Evolutionary conservation across 2,888 invertebrate species (phyloP).

Genomic region (Drosophila recens): DNA sequence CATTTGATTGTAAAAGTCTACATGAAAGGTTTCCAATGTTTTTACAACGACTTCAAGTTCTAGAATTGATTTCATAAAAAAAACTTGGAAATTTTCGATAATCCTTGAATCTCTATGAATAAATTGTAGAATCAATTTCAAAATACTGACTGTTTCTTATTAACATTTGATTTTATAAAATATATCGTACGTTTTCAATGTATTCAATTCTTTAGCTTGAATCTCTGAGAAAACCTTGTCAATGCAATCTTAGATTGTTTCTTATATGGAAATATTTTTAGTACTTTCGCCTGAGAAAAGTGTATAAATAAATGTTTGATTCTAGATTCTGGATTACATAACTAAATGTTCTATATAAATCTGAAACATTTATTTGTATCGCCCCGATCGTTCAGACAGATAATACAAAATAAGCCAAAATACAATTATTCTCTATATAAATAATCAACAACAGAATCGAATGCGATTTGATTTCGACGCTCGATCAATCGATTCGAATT

Average conservation of each 20-base stretch:
- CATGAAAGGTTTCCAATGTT: background rate
- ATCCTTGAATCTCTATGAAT: background rate
- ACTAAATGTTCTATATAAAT: background rate
- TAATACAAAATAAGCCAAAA: conserved; percentile 19
- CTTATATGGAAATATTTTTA: background rate
- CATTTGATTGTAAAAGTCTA: background rate
- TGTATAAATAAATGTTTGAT: background rate
- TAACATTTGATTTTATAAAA: no score
- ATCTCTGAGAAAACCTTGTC: background rate
- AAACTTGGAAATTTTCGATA: background rate
- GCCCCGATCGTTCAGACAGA: conserved; percentile 39
- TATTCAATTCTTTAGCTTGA: background rate
- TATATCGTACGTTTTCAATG: no score
- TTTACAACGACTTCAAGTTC: background rate
- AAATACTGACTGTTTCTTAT: no score
- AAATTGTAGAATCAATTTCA: no score
- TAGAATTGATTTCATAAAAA: no score
- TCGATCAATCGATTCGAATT: background rate
- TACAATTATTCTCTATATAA: conserved; percentile 1
- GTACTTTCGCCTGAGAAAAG: background rate
- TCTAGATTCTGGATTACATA: background rate
- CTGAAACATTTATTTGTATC: conserved; percentile 44
- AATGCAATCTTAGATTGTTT: background rate
- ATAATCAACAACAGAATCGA: background rate
- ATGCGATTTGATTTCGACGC: conserved; percentile 7